phyloP scores from a whole-genome alignment of 2,888 invertebrate species.

The Heliconius charithonia region DNA sequence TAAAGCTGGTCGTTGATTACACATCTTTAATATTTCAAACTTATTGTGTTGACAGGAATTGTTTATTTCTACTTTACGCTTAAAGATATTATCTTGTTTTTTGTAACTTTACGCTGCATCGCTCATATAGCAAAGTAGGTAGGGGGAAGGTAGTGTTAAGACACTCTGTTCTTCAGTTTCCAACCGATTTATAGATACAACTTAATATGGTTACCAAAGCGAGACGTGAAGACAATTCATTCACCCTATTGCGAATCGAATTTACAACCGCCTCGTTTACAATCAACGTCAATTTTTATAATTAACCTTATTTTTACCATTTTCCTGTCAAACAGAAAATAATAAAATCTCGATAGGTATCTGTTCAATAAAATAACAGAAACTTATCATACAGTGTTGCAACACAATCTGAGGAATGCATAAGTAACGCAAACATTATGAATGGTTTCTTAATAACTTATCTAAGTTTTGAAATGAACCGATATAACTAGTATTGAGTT shows the following conservation, averaged over 20 bases:
- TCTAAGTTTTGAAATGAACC: conserved; percentile 13
- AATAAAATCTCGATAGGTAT: neutral
- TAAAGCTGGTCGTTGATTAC: neutral
- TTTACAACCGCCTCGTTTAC: neutral
- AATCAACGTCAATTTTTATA: neutral
- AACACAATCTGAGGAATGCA: conserved; percentile 8
- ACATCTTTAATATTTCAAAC: neutral
- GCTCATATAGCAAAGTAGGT: neutral
- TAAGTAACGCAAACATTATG: conserved; percentile 16
- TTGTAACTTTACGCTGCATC: neutral
- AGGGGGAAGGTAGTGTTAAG: neutral
- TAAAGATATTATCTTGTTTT: neutral
- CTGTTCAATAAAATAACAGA: neutral
- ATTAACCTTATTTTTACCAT: no score
- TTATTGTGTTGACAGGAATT: neutral
- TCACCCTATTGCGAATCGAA: neutral
- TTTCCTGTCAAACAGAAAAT: no score
- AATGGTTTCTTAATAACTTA: conserved; percentile 19
- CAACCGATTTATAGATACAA: neutral
- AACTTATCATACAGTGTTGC: neutral
- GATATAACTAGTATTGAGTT: conserved; percentile 7
- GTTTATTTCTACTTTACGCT: neutral
- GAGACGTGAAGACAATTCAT: neutral
- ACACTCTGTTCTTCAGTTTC: neutral
- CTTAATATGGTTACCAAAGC: neutral